These are phyloP conservation scores for Myanophis thanlyinensis DNA, from an alignment of 2,113 vertebrate genomes.

Conservation along the genomic window DNA sequence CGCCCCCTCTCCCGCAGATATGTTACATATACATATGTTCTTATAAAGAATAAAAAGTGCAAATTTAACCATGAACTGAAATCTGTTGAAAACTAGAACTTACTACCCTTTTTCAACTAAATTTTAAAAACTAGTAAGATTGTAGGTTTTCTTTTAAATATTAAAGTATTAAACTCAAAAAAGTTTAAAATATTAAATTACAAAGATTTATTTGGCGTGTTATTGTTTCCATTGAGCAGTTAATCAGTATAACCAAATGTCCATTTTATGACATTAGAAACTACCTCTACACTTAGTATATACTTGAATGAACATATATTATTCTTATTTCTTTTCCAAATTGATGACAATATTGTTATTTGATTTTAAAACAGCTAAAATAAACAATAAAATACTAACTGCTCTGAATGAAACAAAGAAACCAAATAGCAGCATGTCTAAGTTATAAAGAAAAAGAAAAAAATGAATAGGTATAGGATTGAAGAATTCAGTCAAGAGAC, in stretches of 20 bases:
- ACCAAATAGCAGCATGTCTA: background rate
- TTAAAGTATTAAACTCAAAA: background rate
- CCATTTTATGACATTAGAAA: background rate
- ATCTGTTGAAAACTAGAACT: background rate
- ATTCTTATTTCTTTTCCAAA: background rate
- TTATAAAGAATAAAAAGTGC: background rate
- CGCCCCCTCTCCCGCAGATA: no score
- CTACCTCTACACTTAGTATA: background rate
- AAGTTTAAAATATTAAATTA: background rate
- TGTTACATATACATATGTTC: no score
- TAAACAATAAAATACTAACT: constrained; percentile 2
- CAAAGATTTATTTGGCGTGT: background rate
- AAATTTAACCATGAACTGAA: background rate
- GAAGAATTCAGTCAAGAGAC: constrained; percentile 57
- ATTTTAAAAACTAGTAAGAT: background rate
- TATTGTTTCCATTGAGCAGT: background rate
- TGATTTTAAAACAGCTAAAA: background rate
- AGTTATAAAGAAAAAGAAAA: constrained; percentile 27
- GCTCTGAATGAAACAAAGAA: background rate
- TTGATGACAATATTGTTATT: background rate
- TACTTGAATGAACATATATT: background rate
- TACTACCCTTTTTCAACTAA: background rate
- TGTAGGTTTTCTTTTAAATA: background rate
- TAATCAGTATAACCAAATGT: background rate
- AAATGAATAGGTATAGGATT: constrained; percentile 42